Evolutionary conservation across 2,113 vertebrate species (phyloP).

Genomic region (Calyptomena viridis): DNA sequence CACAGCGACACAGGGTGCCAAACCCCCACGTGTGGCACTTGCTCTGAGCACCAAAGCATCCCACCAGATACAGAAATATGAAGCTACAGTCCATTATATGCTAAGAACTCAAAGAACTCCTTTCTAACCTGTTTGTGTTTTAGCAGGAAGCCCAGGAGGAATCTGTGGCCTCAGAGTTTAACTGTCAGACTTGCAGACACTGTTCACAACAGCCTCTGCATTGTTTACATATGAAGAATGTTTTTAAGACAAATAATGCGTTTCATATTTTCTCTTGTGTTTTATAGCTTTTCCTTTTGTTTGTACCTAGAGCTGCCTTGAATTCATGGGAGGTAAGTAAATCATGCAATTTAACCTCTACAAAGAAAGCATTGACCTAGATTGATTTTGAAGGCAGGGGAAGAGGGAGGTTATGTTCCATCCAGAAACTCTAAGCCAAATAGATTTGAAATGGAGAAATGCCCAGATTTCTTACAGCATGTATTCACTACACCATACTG

Average conservation of each 20-base stretch:
- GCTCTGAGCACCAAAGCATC: not conserved
- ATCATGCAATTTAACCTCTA: not conserved
- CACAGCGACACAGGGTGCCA: not conserved
- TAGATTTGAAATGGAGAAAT: constrained; percentile 40
- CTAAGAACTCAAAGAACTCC: not conserved
- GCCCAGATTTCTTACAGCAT: constrained; percentile 41
- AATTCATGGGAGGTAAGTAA: constrained; percentile 35
- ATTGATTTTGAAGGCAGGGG: not conserved
- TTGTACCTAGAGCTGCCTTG: not conserved
- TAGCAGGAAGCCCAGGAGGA: not conserved
- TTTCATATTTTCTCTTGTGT: not conserved
- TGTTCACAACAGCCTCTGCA: not conserved
- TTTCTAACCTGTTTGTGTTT: not conserved
- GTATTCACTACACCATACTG: constrained; percentile 28
- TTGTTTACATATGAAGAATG: constrained; percentile 17
- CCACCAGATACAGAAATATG: not conserved
- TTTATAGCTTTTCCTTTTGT: constrained; percentile 31
- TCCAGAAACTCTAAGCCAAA: constrained; percentile 37
- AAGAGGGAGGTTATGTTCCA: not conserved
- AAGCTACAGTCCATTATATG: not conserved
- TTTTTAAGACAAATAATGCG: not conserved
- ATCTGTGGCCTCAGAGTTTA: not conserved
- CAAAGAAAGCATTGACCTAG: constrained; percentile 40
- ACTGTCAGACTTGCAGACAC: not conserved
- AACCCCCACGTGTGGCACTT: not conserved